A percentile compares a stretch with the other conserved stretches of the same genome.
phyloP scores from a whole-genome alignment of 1,140 invertebrate species.

The Oedothorax gibbosus region DNA sequence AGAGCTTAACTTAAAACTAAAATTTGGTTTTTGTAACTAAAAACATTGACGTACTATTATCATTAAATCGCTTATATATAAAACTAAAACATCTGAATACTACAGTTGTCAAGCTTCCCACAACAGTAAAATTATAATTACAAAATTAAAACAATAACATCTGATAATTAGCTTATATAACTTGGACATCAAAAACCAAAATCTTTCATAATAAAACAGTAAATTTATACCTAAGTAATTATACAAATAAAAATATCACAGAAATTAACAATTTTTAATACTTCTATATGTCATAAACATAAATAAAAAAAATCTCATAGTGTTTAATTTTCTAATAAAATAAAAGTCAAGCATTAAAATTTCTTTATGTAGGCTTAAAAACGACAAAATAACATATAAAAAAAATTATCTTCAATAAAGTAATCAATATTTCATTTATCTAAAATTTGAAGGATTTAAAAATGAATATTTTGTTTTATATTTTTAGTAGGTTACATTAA shows the following conservation, averaged over 20 bases:
- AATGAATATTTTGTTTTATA: too few relatives aligned
- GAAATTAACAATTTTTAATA: conserved; percentile 57
- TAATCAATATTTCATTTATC: too few relatives aligned
- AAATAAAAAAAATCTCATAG: conserved; percentile 25
- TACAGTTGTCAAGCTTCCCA: conserved; percentile 59
- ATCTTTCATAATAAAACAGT: conserved; percentile 52
- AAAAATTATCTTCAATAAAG: too few relatives aligned
- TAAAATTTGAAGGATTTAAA: too few relatives aligned
- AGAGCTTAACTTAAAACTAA: conserved; percentile 60
- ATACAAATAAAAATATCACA: conserved; percentile 61
- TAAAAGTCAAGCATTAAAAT: neutral
- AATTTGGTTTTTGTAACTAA: conserved; percentile 56
- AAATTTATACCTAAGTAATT: conserved; percentile 57
- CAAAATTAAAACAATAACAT: conserved; percentile 58
- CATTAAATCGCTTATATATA: conserved; percentile 50
- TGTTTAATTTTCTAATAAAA: conserved; percentile 14
- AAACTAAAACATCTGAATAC: conserved; percentile 59
- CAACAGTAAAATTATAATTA: conserved; percentile 57
- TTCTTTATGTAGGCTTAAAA: too few relatives aligned
- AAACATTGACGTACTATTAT: conserved; percentile 54
- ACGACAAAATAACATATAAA: too few relatives aligned
- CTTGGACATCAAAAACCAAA: conserved; percentile 55
- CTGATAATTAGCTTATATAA: conserved; percentile 53
- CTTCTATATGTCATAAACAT: conserved; percentile 28
- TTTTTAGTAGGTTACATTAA: too few relatives aligned